Evolutionary conservation across 2,797 vertebrate species (phyloP).

Genomic region (Sphenodon punctatus): DNA sequence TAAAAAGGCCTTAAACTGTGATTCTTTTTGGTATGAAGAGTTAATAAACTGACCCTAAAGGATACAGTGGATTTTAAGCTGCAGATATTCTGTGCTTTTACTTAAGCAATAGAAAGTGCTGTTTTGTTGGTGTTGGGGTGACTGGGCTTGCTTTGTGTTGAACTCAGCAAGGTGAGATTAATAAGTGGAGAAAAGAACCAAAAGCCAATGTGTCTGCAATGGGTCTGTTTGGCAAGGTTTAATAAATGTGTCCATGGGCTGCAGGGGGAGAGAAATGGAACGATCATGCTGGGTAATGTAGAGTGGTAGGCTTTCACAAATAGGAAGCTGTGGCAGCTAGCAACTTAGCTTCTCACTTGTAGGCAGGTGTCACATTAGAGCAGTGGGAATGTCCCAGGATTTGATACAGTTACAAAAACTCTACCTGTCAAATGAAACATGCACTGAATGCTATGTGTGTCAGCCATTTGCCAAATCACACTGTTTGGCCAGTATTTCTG

Average conservation of each 20-base stretch:
- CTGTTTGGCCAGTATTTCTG: conserved; percentile 46
- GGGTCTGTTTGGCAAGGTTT: background rate
- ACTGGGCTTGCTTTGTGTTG: background rate
- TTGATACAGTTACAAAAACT: background rate
- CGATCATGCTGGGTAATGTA: background rate
- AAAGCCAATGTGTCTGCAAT: background rate
- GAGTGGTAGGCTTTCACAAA: background rate
- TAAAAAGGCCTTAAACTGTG: conserved; percentile 68
- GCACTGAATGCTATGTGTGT: background rate
- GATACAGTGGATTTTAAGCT: conserved; percentile 39
- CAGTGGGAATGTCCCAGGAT: background rate
- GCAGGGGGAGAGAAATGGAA: background rate
- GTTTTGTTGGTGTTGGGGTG: background rate
- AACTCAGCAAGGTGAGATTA: background rate
- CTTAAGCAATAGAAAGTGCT: conserved; percentile 24
- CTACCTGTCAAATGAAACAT: background rate
- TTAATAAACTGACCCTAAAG: conserved; percentile 53
- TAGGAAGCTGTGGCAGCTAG: conserved; percentile 33
- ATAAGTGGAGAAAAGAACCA: background rate
- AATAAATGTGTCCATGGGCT: background rate
- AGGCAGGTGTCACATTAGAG: background rate
- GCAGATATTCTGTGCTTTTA: conserved; percentile 2
- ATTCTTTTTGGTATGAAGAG: conserved; percentile 60
- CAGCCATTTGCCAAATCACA: conserved; percentile 1
- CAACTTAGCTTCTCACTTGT: background rate